phyloP scores from a whole-genome alignment of 2,888 invertebrate species.

The Rhingia campestris region DNA sequence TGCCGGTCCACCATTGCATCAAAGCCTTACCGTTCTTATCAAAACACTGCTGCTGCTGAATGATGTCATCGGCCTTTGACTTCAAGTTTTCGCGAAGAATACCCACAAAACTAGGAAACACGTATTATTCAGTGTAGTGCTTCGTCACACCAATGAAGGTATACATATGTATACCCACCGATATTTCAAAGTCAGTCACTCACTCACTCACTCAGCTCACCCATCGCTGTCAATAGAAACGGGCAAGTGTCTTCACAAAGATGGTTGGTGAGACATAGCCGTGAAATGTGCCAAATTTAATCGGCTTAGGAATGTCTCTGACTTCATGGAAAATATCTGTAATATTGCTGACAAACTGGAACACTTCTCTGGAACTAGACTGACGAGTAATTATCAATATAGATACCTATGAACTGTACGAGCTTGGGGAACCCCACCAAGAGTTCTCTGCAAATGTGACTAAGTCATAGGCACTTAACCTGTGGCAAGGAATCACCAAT shows the following conservation, averaged over 20 bases:
- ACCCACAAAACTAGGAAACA: no score
- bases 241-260: constrained; percentile 12
- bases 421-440: constrained; percentile 25
- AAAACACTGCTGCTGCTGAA: no score
- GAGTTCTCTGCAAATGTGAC: background rate
- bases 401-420: no score
- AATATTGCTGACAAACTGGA: constrained; percentile 1
- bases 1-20: no score
- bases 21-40: no score
- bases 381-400: constrained; percentile 7
- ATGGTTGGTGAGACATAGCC: constrained; percentile 25
- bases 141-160: no score
- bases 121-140: no score
- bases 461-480: constrained; percentile 7
- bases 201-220: no score
- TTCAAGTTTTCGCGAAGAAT: no score
- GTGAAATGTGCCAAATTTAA: constrained; percentile 37
- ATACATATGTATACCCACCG: no score
- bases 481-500: constrained; percentile 43
- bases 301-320: constrained; percentile 42
- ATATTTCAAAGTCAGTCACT: no score
- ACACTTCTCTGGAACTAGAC: constrained; percentile 22
- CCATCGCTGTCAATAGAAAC: constrained; percentile 1
- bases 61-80: no score
- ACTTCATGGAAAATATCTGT: constrained; percentile 4